Evolutionary conservation across 1,140 invertebrate species (phyloP).

Genomic region (Orius insidiosus): DNA sequence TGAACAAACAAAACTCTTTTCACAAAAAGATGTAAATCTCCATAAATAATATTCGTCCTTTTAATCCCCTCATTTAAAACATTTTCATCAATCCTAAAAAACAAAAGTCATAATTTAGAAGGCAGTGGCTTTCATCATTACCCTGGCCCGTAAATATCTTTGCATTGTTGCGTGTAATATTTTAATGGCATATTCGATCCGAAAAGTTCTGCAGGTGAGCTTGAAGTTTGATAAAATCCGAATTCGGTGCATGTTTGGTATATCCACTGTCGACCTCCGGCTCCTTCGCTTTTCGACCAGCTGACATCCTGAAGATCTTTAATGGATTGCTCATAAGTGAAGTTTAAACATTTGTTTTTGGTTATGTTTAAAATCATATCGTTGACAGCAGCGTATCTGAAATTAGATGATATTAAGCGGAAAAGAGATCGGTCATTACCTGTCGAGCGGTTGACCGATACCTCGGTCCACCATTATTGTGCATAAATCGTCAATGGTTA

Average conservation of each 20-base stretch:
- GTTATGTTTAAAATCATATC: conserved; percentile 44
- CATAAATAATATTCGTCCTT: conserved; percentile 65
- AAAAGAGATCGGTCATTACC: no score
- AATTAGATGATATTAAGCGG: no score
- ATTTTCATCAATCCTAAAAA: conserved; percentile 33
- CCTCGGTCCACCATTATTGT: conserved; percentile 49
- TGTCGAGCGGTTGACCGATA: conserved; percentile 39
- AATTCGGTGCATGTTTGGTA: conserved; percentile 93
- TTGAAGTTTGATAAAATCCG: conserved; percentile 84
- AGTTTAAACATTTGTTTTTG: conserved; percentile 66
- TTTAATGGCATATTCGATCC: conserved; percentile 56
- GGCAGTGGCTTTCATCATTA: conserved; percentile 17
- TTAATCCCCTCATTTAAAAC: conserved; percentile 41
- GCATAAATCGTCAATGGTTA: conserved; percentile 19
- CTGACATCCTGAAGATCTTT: conserved; percentile 45
- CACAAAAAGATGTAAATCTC: conserved; percentile 49
- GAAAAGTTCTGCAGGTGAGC: conserved; percentile 34
- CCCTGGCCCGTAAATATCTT: conserved; percentile 56
- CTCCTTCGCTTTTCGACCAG: conserved; percentile 31
- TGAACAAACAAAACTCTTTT: conserved; percentile 71
- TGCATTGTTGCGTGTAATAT: conserved; percentile 67
- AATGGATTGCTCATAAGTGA: conserved; percentile 64
- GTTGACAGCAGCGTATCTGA: conserved; percentile 48
- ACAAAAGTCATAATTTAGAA: background rate
- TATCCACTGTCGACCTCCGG: conserved; percentile 64